These are phyloP conservation scores for Reticulitermes lucifugus DNA, from an alignment of 2,888 invertebrate genomes.

Conservation along the genomic window DNA sequence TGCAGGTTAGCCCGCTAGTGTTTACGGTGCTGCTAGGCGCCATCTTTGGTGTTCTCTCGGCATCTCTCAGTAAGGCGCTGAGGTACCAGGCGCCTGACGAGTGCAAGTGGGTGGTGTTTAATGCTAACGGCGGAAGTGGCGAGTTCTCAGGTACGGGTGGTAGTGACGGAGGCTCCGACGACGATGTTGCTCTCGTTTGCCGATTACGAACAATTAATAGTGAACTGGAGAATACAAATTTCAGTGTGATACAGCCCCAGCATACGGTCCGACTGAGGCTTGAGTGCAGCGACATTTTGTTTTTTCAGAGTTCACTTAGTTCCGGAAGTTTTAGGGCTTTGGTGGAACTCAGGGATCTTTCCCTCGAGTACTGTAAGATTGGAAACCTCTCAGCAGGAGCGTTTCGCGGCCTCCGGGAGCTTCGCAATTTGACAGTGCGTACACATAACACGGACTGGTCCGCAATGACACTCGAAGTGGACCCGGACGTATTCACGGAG, in stretches of 20 bases:
- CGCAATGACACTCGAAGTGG: constrained; percentile 81
- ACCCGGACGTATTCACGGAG: constrained; percentile 78
- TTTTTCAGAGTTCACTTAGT: constrained; percentile 82
- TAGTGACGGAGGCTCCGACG: constrained; percentile 62
- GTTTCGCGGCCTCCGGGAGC: constrained; percentile 82
- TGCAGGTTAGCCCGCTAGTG: constrained; percentile 66
- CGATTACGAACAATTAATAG: constrained; percentile 82
- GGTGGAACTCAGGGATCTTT: constrained; percentile 80
- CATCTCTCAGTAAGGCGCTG: constrained; percentile 71
- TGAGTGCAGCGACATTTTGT: constrained; percentile 83
- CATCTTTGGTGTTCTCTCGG: constrained; percentile 71
- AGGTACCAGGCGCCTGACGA: constrained; percentile 85
- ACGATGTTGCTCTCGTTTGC: constrained; percentile 79
- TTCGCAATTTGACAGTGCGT: constrained; percentile 82
- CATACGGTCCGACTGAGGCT: constrained; percentile 81
- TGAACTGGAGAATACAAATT: constrained; percentile 84
- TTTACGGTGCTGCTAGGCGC: constrained; percentile 71
- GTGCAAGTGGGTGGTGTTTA: constrained; percentile 79
- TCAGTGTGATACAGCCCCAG: constrained; percentile 85
- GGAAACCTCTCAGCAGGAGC: constrained; percentile 84
- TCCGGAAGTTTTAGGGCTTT: constrained; percentile 82
- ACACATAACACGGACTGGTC: constrained; percentile 89
- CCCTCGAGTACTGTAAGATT: constrained; percentile 86
- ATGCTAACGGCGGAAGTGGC: constrained; percentile 64
- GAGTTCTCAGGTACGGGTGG: constrained; percentile 45